Percentiles rank a stretch among this genome's conserved stretches.
Conservation (phyloP, 2,797 vertebrate species). For the Xiphorhynchus erythropygius region DNA sequence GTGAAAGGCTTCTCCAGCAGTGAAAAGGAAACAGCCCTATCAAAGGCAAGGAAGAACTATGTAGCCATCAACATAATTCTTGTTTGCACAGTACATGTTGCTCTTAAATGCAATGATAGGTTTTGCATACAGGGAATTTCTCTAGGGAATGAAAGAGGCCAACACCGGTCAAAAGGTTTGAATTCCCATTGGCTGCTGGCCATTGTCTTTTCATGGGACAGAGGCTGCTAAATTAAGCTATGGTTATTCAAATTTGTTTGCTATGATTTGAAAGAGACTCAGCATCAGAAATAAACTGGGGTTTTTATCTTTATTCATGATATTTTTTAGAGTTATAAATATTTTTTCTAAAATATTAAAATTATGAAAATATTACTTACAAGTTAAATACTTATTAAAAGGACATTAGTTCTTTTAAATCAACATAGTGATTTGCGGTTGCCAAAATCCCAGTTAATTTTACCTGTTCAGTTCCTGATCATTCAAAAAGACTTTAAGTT, state of each 20-base stretch:
- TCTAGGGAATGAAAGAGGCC: neutral
- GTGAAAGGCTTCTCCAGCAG: neutral
- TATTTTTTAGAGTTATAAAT: neutral
- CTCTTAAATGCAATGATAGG: neutral
- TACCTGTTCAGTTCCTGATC: neutral
- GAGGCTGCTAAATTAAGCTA: neutral
- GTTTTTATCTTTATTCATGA: neutral
- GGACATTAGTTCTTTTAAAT: fast-evolving
- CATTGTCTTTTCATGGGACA: neutral
- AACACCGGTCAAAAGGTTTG: neutral
- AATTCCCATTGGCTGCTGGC: neutral
- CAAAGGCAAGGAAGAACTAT: neutral
- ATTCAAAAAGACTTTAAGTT: neutral
- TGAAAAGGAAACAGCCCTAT: neutral
- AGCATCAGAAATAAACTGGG: fast-evolving
- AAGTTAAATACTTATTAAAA: neutral
- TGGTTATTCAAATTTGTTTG: neutral
- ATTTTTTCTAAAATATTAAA: neutral
- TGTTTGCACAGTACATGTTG: neutral
- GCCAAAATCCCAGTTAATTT: neutral
- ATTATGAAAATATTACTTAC: neutral
- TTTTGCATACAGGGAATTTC: neutral
- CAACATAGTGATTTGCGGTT: neutral
- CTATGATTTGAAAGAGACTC: neutral
- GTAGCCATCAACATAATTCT: neutral